Evolutionary conservation across 2,113 vertebrate genomes (phyloP), one percentile per base, ranked within the genome.

Genomic region (Capra hircus): DNA sequence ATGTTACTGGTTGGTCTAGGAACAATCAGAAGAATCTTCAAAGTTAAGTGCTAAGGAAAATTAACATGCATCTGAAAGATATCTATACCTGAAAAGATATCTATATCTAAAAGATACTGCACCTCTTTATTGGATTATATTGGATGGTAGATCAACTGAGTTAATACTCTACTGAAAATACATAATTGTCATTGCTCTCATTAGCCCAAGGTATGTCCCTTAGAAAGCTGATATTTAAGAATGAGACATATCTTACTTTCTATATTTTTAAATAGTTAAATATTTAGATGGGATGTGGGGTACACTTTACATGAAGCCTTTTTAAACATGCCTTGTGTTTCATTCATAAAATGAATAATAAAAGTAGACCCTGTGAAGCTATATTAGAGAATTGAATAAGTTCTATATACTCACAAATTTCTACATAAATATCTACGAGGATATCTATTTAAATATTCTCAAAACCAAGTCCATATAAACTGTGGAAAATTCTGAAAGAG

Each of bases 1-100:
- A 97, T 33, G 94, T 97, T 97, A 50, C 6, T 59, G 96, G n/a
- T 0, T 89, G 95, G 98, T 95, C 17, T 16, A 36, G 71, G 2
- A n/a, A 95, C 12, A 81, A 36, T 25, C 2, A n/a, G 0, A 0
- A 11, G 81, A 95, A 55, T 92, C 62, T 88, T 71, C 36, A 87
- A 81, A 87, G 33, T 62, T 97, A 52, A 10, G 17, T 84, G 57
- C 21, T 48, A 43, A 83, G 14, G 10, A 93, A 94, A 90, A 88
- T 84, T 40, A 89, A 77, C 3, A 78, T 55, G 5, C 17, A 81
- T 50, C 25, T 53, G 12, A 67, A 94, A 96, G 19, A 71, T 4
- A 92, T 33, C 55, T 77, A 14, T 30, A 33, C 30, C 15, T 33
- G 62, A 64, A 95, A 96, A 93, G 30, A 71, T 6, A 90, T 28